A percentile compares a stretch with the other conserved stretches of the same genome.
Conservation (phyloP, 2,113 vertebrate species). For the Hippopotamus amphibius region DNA sequence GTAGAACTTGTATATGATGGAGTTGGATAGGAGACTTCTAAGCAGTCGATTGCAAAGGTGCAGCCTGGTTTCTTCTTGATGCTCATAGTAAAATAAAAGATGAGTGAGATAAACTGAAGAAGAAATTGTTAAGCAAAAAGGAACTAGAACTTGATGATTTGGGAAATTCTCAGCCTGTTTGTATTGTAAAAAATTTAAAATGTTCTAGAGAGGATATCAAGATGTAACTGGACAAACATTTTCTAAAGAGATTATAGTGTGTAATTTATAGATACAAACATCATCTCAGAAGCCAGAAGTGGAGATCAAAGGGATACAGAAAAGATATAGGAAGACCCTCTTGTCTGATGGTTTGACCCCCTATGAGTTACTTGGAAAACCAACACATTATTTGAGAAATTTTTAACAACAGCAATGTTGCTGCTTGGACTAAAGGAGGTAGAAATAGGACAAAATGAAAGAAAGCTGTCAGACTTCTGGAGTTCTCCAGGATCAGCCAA, state of each 20-base stretch:
- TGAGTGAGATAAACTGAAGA: not conserved
- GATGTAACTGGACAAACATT: not conserved
- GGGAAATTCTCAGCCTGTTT: not conserved
- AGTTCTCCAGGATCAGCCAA: not conserved
- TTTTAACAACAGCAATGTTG: not conserved
- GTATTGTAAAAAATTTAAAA: not conserved
- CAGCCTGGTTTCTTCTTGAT: not conserved
- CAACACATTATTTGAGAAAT: not conserved
- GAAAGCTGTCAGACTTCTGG: not conserved
- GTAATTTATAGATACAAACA: not conserved
- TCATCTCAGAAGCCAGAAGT: not conserved
- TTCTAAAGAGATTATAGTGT: not conserved
- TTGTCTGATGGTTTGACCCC: not conserved
- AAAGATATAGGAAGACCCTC: not conserved
- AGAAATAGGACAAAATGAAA: not conserved
- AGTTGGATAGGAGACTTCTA: not conserved
- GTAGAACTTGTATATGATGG: not conserved
- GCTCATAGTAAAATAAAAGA: not conserved
- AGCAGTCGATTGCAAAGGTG: not conserved
- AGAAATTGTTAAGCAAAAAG: not conserved
- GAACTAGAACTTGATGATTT: not conserved
- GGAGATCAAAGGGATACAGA: not conserved
- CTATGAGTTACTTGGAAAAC: not conserved
- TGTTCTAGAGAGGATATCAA: not conserved
- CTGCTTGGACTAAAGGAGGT: not conserved